Percentiles rank a stretch among this genome's conserved stretches.
Conservation (phyloP, 2,113 vertebrate species). For the Pseudopipra pipra region DNA sequence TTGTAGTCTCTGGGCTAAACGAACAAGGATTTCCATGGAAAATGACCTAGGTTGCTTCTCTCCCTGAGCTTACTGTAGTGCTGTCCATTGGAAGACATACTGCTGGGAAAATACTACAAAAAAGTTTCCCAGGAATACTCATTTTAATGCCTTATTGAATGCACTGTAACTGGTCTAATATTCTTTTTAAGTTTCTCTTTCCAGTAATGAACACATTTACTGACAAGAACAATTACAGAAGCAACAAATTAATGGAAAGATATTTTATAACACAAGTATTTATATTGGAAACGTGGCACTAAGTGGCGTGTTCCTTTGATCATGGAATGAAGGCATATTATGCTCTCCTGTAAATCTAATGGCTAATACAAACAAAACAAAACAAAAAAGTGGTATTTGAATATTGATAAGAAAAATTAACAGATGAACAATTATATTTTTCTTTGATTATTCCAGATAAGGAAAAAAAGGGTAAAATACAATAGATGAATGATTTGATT, state of each 20-base stretch:
- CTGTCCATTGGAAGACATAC: background rate
- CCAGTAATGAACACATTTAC: constrained; percentile 23
- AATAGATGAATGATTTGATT: background rate
- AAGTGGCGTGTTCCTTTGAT: background rate
- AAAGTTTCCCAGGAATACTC: constrained; percentile 40
- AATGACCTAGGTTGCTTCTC: background rate
- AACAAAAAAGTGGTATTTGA: background rate
- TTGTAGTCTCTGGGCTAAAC: constrained; percentile 4
- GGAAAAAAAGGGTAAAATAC: background rate
- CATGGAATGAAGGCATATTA: background rate
- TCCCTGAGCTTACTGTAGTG: background rate
- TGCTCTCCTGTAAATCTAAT: background rate
- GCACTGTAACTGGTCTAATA: background rate
- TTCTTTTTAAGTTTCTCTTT: constrained; percentile 22
- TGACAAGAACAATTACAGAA: constrained; percentile 34
- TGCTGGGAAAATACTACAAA: constrained; percentile 54
- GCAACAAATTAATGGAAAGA: constrained; percentile 21
- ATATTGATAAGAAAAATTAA: background rate
- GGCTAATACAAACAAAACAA: background rate
- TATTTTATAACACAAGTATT: background rate
- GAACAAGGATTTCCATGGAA: constrained; percentile 43
- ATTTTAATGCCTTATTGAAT: constrained; percentile 33
- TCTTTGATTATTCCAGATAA: background rate
- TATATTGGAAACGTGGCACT: constrained; percentile 37
- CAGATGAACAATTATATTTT: background rate